Evolutionary conservation across 2,797 vertebrate genomes (phyloP).

Genomic region (Enteromius treurensis): DNA sequence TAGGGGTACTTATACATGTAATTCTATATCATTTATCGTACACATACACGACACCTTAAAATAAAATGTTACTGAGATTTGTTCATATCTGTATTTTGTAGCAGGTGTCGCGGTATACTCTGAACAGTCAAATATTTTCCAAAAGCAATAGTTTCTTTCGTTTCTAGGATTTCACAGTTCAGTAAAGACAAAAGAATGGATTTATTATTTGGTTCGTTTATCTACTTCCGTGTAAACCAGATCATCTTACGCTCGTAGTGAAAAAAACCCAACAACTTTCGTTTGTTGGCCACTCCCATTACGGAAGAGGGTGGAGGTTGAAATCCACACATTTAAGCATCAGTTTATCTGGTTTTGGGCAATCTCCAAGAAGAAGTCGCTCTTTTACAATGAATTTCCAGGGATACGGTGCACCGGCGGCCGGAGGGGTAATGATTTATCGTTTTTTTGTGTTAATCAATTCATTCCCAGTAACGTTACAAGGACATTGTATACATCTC

Average conservation of each 20-base stretch:
- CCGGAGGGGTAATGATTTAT: slow-evolving; percentile 61
- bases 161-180: neutral
- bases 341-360: neutral
- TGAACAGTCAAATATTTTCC: neutral
- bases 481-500: neutral
- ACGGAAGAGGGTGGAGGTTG: slow-evolving; percentile 39
- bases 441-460: neutral
- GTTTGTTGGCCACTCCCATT: neutral
- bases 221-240: no score
- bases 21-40: neutral
- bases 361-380: neutral
- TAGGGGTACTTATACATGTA: neutral
- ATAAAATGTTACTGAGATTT: neutral
- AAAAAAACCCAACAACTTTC: accelerated
- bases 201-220: no score
- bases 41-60: no score
- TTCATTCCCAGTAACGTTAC: neutral
- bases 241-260: neutral
- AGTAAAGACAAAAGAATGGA: neutral
- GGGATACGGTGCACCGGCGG: slow-evolving; percentile 69
- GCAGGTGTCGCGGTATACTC: neutral
- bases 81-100: neutral
- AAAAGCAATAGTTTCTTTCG: neutral
- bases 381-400: slow-evolving; percentile 65
- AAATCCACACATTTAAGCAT: neutral